These are phyloP conservation scores for Urocolius indicus DNA, from an alignment of 2,113 vertebrate genomes.

Conservation along the genomic window DNA sequence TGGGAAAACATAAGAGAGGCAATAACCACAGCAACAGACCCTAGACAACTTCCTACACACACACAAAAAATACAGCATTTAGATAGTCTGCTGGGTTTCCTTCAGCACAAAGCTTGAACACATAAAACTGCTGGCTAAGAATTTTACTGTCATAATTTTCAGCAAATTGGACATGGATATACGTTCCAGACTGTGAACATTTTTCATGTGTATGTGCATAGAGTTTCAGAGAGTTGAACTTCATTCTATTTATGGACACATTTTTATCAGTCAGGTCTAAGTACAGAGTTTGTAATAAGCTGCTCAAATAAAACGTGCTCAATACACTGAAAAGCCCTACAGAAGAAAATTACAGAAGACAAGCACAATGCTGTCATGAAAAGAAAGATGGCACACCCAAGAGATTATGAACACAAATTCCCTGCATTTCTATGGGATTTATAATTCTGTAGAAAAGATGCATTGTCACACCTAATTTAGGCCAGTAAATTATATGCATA, in stretches of 20 bases:
- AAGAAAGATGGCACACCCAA: background rate
- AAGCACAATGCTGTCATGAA: background rate
- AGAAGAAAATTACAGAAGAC: background rate
- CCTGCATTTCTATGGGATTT: background rate
- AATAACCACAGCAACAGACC: background rate
- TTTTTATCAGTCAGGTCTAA: background rate
- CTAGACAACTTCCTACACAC: background rate
- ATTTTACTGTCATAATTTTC: background rate
- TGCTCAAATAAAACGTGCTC: background rate
- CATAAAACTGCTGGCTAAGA: background rate
- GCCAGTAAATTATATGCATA: background rate
- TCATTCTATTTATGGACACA: background rate
- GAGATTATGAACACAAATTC: background rate
- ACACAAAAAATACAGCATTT: background rate
- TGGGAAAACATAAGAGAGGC: background rate
- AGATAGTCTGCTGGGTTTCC: background rate
- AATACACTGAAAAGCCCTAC: background rate
- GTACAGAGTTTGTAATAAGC: background rate
- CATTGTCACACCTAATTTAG: background rate
- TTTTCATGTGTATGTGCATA: background rate
- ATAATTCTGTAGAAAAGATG: background rate
- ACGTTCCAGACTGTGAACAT: background rate
- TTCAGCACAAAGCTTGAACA: background rate
- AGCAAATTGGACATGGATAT: background rate
- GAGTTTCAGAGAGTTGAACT: background rate